Conservation (phyloP, 2,797 vertebrate species). For the Coregonus ussuriensis region DNA sequence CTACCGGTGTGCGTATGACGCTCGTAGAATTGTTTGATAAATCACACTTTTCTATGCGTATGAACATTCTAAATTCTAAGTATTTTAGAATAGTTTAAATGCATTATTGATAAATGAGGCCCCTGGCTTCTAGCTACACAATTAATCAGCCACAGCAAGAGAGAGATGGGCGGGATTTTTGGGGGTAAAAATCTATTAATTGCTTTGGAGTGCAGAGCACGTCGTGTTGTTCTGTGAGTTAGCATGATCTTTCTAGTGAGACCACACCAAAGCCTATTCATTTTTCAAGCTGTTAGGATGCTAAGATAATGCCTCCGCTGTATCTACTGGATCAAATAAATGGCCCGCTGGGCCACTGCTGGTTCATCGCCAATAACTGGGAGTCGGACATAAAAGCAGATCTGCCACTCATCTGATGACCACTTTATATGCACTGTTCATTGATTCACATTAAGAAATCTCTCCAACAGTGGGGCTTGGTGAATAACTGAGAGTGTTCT, state of each 20-base stretch:
- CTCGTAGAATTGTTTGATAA: too few species aligned
- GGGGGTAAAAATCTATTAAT: constrained; percentile 29
- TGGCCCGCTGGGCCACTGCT: constrained; percentile 31
- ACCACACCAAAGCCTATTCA: constrained; percentile 37
- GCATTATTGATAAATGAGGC: too few species aligned
- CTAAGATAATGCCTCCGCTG: constrained; percentile 11
- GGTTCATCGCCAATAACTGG: constrained; percentile 32
- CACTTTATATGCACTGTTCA: constrained; percentile 69
- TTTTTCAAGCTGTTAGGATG: constrained; percentile 27
- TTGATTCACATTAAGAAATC: constrained; percentile 71
- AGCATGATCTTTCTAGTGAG: constrained; percentile 21
- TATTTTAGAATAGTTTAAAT: too few species aligned
- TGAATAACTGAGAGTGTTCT: constrained; percentile 71
- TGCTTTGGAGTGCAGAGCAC: constrained; percentile 33
- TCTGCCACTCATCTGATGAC: constrained; percentile 56
- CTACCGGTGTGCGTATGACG: too few species aligned
- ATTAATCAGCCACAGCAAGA: constrained; percentile 12
- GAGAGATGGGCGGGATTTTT: constrained; percentile 9
- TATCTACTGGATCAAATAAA: constrained; percentile 50
- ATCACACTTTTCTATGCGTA: too few species aligned
- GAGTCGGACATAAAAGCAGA: constrained; percentile 54
- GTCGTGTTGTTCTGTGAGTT: constrained; percentile 24
- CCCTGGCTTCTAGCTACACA: constrained; percentile 1
- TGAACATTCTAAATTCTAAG: too few species aligned
- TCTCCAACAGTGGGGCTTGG: constrained; percentile 57